These are phyloP conservation scores for Solen grandis DNA, from an alignment of 1,140 invertebrate genomes.

Conservation along the genomic window DNA sequence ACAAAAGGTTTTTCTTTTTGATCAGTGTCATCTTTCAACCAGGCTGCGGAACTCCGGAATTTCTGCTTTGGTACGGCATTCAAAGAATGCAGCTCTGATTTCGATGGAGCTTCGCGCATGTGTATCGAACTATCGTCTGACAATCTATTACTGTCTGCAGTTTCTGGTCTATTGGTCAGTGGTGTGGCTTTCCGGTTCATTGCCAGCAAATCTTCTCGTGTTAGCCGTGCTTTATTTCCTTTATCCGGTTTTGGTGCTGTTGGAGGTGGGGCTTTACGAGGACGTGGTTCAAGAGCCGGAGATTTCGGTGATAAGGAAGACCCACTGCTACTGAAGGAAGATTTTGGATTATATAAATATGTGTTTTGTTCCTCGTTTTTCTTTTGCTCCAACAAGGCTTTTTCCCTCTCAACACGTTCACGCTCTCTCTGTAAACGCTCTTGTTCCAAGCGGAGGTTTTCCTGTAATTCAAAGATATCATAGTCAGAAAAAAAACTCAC, in stretches of 20 bases:
- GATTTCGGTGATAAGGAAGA: constrained; percentile 28
- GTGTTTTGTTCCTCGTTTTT: constrained; percentile 29
- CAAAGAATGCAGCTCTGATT: constrained; percentile 67
- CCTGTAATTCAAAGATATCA: too few relatives aligned
- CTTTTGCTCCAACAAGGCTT: constrained; percentile 48
- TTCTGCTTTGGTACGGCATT: constrained; percentile 74
- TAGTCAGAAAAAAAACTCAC: too few relatives aligned
- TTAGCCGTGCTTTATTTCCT: constrained; percentile 46
- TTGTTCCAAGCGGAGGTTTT: constrained; percentile 58
- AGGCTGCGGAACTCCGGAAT: constrained; percentile 59
- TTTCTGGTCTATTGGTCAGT: constrained; percentile 44
- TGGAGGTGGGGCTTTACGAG: constrained; percentile 24
- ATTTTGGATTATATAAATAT: constrained; percentile 2
- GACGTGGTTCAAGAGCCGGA: constrained; percentile 23
- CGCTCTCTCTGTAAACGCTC: constrained; percentile 60
- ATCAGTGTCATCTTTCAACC: constrained; percentile 60
- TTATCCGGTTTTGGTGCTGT: constrained; percentile 48
- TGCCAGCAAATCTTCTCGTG: constrained; percentile 73
- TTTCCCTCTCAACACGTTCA: constrained; percentile 54
- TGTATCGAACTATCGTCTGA: constrained; percentile 24
- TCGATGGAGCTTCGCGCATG: constrained; percentile 60
- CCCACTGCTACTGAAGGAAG: background rate
- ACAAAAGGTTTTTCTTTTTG: constrained; percentile 34
- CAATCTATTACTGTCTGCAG: constrained; percentile 12
- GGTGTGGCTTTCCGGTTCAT: constrained; percentile 77